Evolutionary conservation across 2,797 vertebrate species (phyloP).

Genomic region (Microchirus variegatus): DNA sequence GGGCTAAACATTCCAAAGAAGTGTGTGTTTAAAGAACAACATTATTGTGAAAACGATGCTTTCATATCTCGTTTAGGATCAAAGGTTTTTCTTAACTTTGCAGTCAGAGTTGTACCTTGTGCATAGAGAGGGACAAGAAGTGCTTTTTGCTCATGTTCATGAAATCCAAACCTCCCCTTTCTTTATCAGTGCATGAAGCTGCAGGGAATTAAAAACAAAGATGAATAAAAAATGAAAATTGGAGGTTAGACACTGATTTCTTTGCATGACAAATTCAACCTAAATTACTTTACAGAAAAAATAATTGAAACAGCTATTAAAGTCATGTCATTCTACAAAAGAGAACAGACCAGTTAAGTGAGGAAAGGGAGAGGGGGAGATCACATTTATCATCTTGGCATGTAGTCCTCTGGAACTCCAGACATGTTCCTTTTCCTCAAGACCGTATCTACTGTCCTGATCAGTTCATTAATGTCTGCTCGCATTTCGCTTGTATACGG

Average conservation of each 20-base stretch:
- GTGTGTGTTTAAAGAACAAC: slow-evolving; percentile 53
- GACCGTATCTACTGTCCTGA: slow-evolving; percentile 88
- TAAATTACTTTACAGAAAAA: slow-evolving; percentile 26
- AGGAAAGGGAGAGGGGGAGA: slow-evolving; percentile 10
- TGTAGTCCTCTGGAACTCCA: slow-evolving; percentile 91
- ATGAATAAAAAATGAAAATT: slow-evolving; percentile 14
- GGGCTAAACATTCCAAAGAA: slow-evolving; percentile 20
- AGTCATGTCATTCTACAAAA: slow-evolving; percentile 35
- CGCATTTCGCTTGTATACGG: slow-evolving; percentile 93
- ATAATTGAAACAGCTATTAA: slow-evolving; percentile 6
- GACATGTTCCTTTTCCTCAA: slow-evolving; percentile 88
- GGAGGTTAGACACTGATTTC: slow-evolving; percentile 3
- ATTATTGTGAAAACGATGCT: slow-evolving; percentile 58
- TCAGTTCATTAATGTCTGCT: slow-evolving; percentile 84
- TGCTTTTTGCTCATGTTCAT: slow-evolving; percentile 58
- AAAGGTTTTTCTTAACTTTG: slow-evolving; percentile 33
- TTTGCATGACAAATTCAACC: slow-evolving; percentile 18
- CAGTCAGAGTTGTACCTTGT: slow-evolving; percentile 59
- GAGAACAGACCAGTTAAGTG: slow-evolving; percentile 21
- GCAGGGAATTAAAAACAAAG: slow-evolving; percentile 29
- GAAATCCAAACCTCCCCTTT: slow-evolving; percentile 5
- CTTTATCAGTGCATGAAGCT: slow-evolving; percentile 34
- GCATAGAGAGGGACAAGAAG: slow-evolving; percentile 67
- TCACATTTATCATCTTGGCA: slow-evolving; percentile 88
- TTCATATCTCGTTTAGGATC: slow-evolving; percentile 36